Percentiles rank a stretch among this genome's conserved stretches.
These are phyloP conservation scores for Cyphotilapia sp. DNA, from an alignment of 2,113 vertebrate genomes.

Conservation along the genomic window DNA sequence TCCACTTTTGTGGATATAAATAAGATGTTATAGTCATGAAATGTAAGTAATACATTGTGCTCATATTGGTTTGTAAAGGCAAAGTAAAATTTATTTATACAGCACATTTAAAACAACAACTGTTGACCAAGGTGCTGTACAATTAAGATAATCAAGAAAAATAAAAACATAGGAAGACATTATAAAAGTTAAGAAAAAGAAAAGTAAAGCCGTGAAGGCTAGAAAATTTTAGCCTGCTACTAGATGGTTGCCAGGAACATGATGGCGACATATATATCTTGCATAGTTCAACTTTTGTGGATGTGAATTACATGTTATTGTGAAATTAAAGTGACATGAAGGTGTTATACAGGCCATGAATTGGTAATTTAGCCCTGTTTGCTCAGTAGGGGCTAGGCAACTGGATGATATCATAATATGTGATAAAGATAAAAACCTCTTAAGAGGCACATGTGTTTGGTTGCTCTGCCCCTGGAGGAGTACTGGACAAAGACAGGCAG, in stretches of 20 bases:
- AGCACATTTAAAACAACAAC: not conserved
- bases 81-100: not conserved
- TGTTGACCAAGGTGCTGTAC: not conserved
- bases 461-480: not conserved
- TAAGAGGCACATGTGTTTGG: not conserved
- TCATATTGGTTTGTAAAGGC: not conserved
- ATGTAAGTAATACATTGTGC: not conserved
- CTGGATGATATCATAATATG: not conserved
- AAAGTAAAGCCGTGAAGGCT: not conserved
- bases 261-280: not conserved
- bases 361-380: not conserved
- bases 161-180: not conserved
- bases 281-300: not conserved
- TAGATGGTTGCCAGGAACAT: not conserved
- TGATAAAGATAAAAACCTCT: not conserved
- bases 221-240: not conserved
- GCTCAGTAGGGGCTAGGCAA: not conserved
- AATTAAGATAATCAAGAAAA: not conserved
- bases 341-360: not conserved
- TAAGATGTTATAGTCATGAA: not conserved
- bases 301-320: not conserved
- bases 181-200: not conserved
- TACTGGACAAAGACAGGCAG: not conserved
- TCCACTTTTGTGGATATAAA: not conserved
- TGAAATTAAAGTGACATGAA: not conserved